Percentiles rank a stretch among this genome's conserved stretches.
Evolutionary conservation across 2,113 vertebrate species (phyloP).

Genomic region (Pungitius pungitius): DNA sequence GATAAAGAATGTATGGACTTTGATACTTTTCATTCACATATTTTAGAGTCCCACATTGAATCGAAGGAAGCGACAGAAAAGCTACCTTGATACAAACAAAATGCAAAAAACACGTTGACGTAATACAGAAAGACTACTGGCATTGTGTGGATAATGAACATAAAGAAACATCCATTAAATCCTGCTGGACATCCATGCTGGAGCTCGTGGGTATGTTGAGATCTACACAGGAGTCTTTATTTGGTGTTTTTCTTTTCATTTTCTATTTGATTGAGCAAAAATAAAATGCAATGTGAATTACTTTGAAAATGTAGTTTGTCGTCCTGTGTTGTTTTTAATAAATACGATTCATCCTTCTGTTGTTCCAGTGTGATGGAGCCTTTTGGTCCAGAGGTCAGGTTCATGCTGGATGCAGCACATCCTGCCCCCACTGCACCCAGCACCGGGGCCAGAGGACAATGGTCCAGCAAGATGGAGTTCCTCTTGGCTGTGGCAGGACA

Average conservation of each 20-base stretch:
- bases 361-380: slow-evolving; percentile 68
- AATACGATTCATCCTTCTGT: not conserved
- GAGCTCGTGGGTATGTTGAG: not conserved
- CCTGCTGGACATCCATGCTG: not conserved
- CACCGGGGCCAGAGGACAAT: slow-evolving; percentile 71
- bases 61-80: slow-evolving; percentile 64
- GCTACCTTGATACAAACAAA: slow-evolving; percentile 69
- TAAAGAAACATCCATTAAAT: slow-evolving; percentile 22
- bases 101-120: slow-evolving; percentile 21
- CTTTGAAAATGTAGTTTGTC: not conserved
- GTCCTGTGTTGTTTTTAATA: too few species aligned
- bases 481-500: slow-evolving; percentile 83
- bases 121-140: slow-evolving; percentile 39
- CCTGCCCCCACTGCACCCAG: slow-evolving; percentile 27
- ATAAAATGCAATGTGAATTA: not conserved
- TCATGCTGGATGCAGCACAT: slow-evolving; percentile 32
- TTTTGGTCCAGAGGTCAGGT: slow-evolving; percentile 54
- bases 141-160: slow-evolving; percentile 42
- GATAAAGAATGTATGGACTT: not conserved
- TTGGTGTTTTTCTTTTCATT: too few species aligned
- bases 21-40: slow-evolving; percentile 27
- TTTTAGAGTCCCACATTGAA: slow-evolving; percentile 63
- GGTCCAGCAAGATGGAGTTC: slow-evolving; percentile 82
- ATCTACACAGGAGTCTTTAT: not conserved
- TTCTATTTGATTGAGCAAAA: not conserved